A percentile compares a stretch with the other conserved stretches of the same genome.
Evolutionary conservation across 2,888 invertebrate species (phyloP).

Genomic region (Neoascia interrupta): DNA sequence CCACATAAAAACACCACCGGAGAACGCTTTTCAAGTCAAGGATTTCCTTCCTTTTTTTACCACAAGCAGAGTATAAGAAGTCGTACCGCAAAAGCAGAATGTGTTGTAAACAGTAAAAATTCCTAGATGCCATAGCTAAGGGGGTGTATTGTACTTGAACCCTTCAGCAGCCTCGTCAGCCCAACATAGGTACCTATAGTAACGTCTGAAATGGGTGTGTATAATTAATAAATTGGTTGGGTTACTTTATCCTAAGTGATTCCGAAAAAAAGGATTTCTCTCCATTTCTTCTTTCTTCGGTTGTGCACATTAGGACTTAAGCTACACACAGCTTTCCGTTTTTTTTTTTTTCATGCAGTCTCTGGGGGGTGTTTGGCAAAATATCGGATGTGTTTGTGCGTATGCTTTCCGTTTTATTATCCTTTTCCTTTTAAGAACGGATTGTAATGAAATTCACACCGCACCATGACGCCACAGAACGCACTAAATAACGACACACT

Average conservation of each 20-base stretch:
- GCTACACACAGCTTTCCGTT: too few relatives aligned
- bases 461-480: constrained; percentile 54
- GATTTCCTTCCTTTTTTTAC: constrained; percentile 1
- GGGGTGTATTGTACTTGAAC: too few relatives aligned
- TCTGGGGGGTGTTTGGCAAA: constrained; percentile 6
- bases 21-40: constrained; percentile 38
- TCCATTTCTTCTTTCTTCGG: constrained; percentile 24
- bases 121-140: constrained; percentile 26
- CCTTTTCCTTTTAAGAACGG: constrained; percentile 56
- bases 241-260: constrained; percentile 62
- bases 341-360: constrained; percentile 2
- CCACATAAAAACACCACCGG: constrained; percentile 22
- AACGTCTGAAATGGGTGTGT: too few relatives aligned
- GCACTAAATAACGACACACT: constrained; percentile 51
- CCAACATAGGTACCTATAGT: too few relatives aligned
- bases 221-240: constrained; percentile 64
- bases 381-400: constrained; percentile 26
- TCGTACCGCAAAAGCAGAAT: constrained; percentile 29
- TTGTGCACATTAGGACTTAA: constrained; percentile 24
- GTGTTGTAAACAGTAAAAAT: constrained; percentile 32
- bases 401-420: constrained; percentile 42
- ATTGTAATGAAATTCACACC: constrained; percentile 61
- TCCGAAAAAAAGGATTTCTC: constrained; percentile 42
- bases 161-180: too few relatives aligned
- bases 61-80: neutral